Conservation (phyloP, 64 coral and sea anemone genomes). For the Acropora yongei region DNA sequence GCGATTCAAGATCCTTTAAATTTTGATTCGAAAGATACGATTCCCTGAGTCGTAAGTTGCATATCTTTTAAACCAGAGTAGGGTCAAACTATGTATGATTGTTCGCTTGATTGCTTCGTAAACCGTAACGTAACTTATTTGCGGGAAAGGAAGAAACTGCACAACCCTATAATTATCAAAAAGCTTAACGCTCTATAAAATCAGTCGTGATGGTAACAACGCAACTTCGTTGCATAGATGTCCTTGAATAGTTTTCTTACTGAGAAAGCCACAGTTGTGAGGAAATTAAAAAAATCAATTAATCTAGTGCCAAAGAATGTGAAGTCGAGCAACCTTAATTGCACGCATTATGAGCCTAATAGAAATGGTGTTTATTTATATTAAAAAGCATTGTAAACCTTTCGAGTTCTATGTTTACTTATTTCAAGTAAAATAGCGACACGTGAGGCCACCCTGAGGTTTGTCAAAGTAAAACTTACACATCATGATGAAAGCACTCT, state of each 20-base stretch:
- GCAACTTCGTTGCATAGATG: neutral
- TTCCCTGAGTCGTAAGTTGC: no score
- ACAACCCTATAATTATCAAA: neutral
- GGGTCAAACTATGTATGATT: no score
- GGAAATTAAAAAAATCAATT: neutral
- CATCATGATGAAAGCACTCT: constrained; percentile 9
- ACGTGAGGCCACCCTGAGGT: neutral
- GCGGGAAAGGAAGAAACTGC: no score
- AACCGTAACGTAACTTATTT: neutral
- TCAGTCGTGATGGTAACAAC: neutral
- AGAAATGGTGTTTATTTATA: neutral
- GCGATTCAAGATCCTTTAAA: no score
- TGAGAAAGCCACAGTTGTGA: neutral
- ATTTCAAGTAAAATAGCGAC: neutral
- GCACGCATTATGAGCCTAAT: neutral
- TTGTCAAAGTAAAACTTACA: neutral
- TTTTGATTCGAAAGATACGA: neutral
- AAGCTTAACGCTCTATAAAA: neutral
- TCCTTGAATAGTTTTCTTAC: neutral
- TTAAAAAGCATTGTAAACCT: neutral
- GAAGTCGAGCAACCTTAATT: neutral
- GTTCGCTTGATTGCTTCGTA: neutral
- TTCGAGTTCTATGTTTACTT: neutral
- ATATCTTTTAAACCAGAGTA: no score
- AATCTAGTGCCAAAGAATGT: neutral